Percentiles rank a stretch among this genome's conserved stretches.
Evolutionary conservation across 2,888 invertebrate genomes (phyloP).

Genomic region (Saturnia pavonia): DNA sequence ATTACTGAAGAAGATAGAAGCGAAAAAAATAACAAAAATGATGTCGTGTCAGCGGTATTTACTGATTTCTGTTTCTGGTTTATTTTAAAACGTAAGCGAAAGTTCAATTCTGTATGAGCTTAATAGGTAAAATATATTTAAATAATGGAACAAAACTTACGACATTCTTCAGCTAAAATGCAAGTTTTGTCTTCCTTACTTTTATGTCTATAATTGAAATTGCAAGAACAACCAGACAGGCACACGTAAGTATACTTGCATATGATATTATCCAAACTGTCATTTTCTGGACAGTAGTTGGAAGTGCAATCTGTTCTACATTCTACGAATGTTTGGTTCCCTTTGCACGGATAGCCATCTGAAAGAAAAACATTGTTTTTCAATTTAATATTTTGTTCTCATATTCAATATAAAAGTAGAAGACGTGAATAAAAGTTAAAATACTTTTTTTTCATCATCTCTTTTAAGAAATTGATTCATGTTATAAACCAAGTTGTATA

Average conservation of each 20-base stretch:
- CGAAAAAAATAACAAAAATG: too few species aligned
- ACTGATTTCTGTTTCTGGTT: neutral
- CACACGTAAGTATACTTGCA: slow-evolving; percentile 42
- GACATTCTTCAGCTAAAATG: slow-evolving; percentile 46
- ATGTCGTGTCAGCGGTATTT: neutral
- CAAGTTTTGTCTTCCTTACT: slow-evolving; percentile 39
- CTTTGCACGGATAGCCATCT: slow-evolving; percentile 47
- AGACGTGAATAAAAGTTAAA: too few species aligned
- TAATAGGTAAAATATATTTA: neutral
- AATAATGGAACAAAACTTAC: slow-evolving; percentile 34
- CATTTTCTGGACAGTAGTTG: slow-evolving; percentile 44
- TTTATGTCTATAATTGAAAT: slow-evolving; percentile 36
- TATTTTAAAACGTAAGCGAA: neutral
- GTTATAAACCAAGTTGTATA: too few species aligned
- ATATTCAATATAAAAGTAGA: too few species aligned
- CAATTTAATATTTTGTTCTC: neutral
- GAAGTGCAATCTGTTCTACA: slow-evolving; percentile 44
- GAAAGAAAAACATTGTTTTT: slow-evolving; percentile 24
- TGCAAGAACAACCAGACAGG: slow-evolving; percentile 48
- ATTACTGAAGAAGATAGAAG: too few species aligned
- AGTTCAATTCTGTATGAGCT: neutral
- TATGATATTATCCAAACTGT: slow-evolving; percentile 32
- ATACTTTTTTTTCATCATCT: too few species aligned
- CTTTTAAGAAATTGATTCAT: too few species aligned
- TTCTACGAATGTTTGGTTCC: slow-evolving; percentile 41